Percentiles rank a stretch among this genome's conserved stretches.
These are phyloP conservation scores for Erebia palarica DNA, from an alignment of 2,888 invertebrate genomes.

Conservation along the genomic window DNA sequence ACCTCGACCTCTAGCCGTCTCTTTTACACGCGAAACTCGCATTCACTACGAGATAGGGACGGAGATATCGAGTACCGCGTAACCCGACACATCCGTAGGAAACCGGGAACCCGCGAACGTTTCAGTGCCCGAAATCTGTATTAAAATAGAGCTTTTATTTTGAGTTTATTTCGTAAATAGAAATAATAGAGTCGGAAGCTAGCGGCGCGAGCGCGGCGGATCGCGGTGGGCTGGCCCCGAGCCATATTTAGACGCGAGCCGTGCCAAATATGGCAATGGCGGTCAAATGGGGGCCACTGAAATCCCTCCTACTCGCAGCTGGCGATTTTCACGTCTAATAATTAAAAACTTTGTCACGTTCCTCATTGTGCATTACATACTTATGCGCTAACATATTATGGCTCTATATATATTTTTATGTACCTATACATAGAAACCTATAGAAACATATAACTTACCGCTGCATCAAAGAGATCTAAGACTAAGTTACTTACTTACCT, in stretches of 20 bases:
- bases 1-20: slow-evolving; percentile 62
- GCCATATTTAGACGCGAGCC: slow-evolving; percentile 92
- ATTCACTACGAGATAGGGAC: slow-evolving; percentile 58
- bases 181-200: slow-evolving; percentile 82
- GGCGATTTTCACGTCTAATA: slow-evolving; percentile 80
- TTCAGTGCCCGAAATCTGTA: slow-evolving; percentile 78
- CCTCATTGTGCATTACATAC: slow-evolving; percentile 48
- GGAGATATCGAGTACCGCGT: slow-evolving; percentile 58
- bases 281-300: slow-evolving; percentile 90
- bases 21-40: slow-evolving; percentile 57
- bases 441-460: slow-evolving; percentile 4
- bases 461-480: neutral
- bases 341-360: slow-evolving; percentile 80
- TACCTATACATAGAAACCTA: neutral
- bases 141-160: slow-evolving; percentile 82
- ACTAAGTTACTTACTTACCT: neutral
- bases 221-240: slow-evolving; percentile 87
- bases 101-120: slow-evolving; percentile 76
- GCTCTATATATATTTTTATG: slow-evolving; percentile 29
- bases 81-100: slow-evolving; percentile 81
- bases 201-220: slow-evolving; percentile 66
- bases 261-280: slow-evolving; percentile 91
- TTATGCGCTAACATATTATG: slow-evolving; percentile 43
- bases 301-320: slow-evolving; percentile 87
- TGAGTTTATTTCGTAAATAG: slow-evolving; percentile 82